Conservation (phyloP, 2,888 invertebrate genomes). For the Hoplodrina ambigua region DNA sequence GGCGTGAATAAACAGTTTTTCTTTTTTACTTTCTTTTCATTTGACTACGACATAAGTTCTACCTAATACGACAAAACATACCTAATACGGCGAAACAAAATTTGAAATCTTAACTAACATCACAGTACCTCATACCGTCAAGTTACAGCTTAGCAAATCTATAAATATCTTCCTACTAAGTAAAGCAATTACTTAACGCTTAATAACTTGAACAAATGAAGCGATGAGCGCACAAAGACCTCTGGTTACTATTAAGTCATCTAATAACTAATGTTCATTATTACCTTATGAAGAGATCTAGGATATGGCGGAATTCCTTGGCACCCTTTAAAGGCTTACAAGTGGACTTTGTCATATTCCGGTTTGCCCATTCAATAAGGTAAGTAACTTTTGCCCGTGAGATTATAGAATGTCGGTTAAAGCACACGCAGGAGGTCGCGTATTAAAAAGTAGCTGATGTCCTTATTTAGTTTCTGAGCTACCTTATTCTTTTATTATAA, state of each 20-base stretch:
- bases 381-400: not conserved
- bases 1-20: too few species aligned
- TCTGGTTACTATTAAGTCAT: conserved; percentile 46
- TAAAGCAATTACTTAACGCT: conserved; percentile 13
- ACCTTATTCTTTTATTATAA: too few species aligned
- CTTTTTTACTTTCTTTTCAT: too few species aligned
- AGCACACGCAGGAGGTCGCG: too few species aligned
- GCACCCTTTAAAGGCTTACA: conserved; percentile 5
- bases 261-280: conserved; percentile 13
- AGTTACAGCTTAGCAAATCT: conserved; percentile 1
- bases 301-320: conserved; percentile 9
- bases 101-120: too few species aligned
- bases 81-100: too few species aligned
- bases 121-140: not conserved
- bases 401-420: too few species aligned
- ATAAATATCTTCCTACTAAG: not conserved
- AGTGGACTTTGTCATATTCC: conserved; percentile 13
- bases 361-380: not conserved
- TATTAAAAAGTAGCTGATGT: too few species aligned
- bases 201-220: conserved; percentile 35
- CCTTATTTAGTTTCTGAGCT: too few species aligned
- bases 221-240: conserved; percentile 53
- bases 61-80: too few species aligned
- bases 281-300: conserved; percentile 9
- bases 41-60: too few species aligned